Base-by-base conservation (phyloP, 1,140 invertebrate genomes). In the Polypedilum vanderplanki region DNA sequence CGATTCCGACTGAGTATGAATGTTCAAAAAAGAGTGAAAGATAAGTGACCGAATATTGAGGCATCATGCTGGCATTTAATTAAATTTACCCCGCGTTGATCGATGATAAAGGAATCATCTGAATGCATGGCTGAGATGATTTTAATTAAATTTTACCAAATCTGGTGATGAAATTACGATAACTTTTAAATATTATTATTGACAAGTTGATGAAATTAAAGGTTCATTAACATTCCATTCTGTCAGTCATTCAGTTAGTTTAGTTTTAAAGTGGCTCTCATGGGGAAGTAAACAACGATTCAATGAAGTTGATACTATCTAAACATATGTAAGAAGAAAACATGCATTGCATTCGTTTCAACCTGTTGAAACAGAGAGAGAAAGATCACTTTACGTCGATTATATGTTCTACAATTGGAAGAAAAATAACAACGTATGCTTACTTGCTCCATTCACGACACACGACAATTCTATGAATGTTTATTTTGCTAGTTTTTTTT, bases 331-430 rank as follows among this genome's bases (percentile, higher is more conserved):
- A 33, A 1, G 24, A 33, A 33, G 1, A 33, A 33, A 33, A 33
- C 24, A 33, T 33, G 24, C 24, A 33, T 5, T 33, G 46, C 46
- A 57, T 57, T 12, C 46, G 15, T 3, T 57, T 57, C 46, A 57
- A 57, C 46, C 46, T 57, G 46, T 57, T 57, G 46, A 57, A 57
- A 57, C n/a, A n/a, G n/a, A n/a, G n/a, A n/a, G n/a, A n/a, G 41
- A 46, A 12, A 57, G 46, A 57, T 57, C 46, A 57, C 12, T 57
- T 57, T 15, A 57, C n/a, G 12, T 57, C 46, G 9, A 57, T 57
- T 57, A n/a, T n/a, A 57, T 57, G 46, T 57, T 57, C n/a, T 57
- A 57, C 46, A 57, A 57, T 57, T 57, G 46, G 46, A 57, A n/a
- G 1, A 57, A 57, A 57, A 57, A 12, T 9, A 12, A 12, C 7